Conservation (phyloP, 1,140 invertebrate species). For the Hirudo medicinalis region DNA sequence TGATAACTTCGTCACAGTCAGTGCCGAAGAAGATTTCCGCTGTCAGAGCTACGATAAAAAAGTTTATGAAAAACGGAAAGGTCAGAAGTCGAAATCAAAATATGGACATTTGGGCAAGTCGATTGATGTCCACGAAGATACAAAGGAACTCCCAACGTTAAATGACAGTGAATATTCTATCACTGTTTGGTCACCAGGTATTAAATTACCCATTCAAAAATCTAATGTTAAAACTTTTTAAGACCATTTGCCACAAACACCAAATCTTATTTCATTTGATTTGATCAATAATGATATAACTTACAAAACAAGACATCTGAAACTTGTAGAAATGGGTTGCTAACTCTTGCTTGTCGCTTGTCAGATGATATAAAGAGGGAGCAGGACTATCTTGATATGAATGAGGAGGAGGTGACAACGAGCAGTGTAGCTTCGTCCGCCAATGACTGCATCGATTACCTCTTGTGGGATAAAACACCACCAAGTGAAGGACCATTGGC, state of each 20-base stretch:
- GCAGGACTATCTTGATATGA: slow-evolving; percentile 14
- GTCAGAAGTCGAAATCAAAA: neutral
- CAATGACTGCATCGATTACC: slow-evolving; percentile 16
- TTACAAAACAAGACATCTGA: too few species aligned
- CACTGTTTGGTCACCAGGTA: neutral
- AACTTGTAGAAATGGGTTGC: too few species aligned
- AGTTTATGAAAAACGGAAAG: slow-evolving; percentile 7
- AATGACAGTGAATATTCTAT: slow-evolving; percentile 28
- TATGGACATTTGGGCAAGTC: neutral
- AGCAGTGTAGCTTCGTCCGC: slow-evolving; percentile 44
- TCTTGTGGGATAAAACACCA: slow-evolving; percentile 49
- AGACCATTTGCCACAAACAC: too few species aligned
- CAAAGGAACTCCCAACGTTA: neutral
- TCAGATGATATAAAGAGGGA: slow-evolving; percentile 23
- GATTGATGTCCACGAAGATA: neutral
- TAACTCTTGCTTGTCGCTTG: neutral
- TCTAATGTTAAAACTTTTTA: too few species aligned
- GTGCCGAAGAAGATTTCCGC: neutral
- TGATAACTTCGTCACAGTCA: slow-evolving; percentile 9
- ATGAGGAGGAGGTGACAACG: slow-evolving; percentile 24
- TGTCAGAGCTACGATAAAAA: slow-evolving; percentile 4
- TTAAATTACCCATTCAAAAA: too few species aligned
- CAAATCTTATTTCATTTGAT: too few species aligned
- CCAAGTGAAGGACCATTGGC: slow-evolving; percentile 57
- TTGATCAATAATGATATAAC: too few species aligned